Conservation (phyloP, 1,140 invertebrate genomes). For the Oncopodura yosiiana region DNA sequence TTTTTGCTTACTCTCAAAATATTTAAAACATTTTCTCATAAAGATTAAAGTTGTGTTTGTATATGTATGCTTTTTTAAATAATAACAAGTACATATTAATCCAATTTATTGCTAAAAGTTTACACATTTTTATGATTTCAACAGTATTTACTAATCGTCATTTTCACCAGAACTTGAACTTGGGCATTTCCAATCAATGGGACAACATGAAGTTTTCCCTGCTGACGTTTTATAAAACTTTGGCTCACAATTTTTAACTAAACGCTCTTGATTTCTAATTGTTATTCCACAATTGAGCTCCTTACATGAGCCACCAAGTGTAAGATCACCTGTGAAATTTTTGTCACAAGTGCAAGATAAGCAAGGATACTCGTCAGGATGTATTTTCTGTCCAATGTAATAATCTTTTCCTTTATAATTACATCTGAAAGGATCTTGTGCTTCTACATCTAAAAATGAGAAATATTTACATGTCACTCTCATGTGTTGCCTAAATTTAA, state of each 20-base stretch:
- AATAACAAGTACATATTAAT: too few relatives aligned
- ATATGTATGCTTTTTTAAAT: too few relatives aligned
- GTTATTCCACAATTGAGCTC: constrained; percentile 46
- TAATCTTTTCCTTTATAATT: constrained; percentile 43
- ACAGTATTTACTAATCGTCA: too few relatives aligned
- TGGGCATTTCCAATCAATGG: constrained; percentile 45
- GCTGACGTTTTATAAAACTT: constrained; percentile 39
- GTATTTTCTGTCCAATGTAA: constrained; percentile 43
- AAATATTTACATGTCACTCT: neutral
- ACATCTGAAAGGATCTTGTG: constrained; percentile 36
- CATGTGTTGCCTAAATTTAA: neutral
- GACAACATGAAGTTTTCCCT: constrained; percentile 38
- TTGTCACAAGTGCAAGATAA: constrained; percentile 43
- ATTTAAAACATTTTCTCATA: too few relatives aligned
- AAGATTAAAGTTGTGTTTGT: too few relatives aligned
- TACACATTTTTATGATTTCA: too few relatives aligned
- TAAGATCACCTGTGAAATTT: constrained; percentile 33
- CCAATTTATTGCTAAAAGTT: too few relatives aligned
- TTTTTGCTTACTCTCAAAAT: too few relatives aligned
- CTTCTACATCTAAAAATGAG: neutral
- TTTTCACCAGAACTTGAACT: too few relatives aligned
- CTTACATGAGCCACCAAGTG: constrained; percentile 38
- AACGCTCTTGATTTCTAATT: constrained; percentile 41
- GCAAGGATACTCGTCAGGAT: constrained; percentile 42
- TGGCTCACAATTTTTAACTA: constrained; percentile 44